Conservation (phyloP, 2,797 vertebrate genomes). For the Botia kubotai region DNA sequence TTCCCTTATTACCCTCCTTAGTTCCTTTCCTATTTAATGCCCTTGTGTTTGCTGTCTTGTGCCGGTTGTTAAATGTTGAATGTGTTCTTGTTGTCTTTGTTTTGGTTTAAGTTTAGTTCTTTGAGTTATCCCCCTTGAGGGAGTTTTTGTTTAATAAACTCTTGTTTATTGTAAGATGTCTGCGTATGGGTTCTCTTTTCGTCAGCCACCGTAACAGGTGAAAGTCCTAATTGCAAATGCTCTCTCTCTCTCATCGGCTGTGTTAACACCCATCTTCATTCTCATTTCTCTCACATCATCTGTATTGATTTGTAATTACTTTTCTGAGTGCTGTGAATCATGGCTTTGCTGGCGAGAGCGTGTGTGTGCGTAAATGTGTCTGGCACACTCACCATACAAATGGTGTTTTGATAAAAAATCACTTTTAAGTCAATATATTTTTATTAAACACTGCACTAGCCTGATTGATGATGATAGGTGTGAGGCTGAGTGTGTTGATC, state of each 20-base stretch:
- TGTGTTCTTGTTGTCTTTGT: too few relatives aligned
- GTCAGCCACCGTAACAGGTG: too few relatives aligned
- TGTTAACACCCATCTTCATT: constrained; percentile 48
- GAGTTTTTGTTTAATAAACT: too few relatives aligned
- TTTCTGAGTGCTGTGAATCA: constrained; percentile 87
- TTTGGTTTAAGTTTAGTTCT: too few relatives aligned
- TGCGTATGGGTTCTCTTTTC: too few relatives aligned
- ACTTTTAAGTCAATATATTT: constrained; percentile 99
- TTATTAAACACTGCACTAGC: constrained; percentile 96
- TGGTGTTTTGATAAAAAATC: constrained; percentile 99
- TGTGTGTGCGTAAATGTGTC: constrained; percentile 51
- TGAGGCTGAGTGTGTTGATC: constrained; percentile 68
- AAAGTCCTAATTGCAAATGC: neutral
- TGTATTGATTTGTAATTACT: constrained; percentile 98
- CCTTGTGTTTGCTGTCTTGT: too few relatives aligned
- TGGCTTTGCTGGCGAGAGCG: constrained; percentile 83
- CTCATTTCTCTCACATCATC: constrained; percentile 69
- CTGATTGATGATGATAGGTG: constrained; percentile 94
- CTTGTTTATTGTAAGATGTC: too few relatives aligned
- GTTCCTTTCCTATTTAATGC: too few relatives aligned
- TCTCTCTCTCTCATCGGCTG: neutral
- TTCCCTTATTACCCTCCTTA: too few relatives aligned
- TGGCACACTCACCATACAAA: constrained; percentile 88
- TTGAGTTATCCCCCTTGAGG: too few relatives aligned
- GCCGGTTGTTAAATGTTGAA: too few relatives aligned